A percentile compares a stretch with the other conserved stretches of the same genome.
phyloP scores from a whole-genome alignment of 2,113 vertebrate genomes.

The Struthidea cinerea region DNA sequence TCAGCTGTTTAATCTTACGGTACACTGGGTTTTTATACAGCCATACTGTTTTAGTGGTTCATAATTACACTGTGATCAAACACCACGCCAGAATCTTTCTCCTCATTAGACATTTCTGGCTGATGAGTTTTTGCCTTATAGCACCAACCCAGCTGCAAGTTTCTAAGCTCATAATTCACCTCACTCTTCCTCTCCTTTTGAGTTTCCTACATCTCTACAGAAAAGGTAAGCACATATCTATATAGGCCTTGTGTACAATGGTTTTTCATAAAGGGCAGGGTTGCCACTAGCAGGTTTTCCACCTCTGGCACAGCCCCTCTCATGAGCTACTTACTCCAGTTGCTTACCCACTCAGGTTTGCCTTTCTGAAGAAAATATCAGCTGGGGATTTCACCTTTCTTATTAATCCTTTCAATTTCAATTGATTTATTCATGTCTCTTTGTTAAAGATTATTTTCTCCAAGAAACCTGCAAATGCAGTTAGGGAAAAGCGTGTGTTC shows the following conservation, averaged over 20 bases:
- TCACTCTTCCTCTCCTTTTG: not conserved
- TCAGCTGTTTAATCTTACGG: not conserved
- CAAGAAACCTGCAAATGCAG: not conserved
- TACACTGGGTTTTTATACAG: not conserved
- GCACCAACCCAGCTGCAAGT: not conserved
- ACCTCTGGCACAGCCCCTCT: not conserved
- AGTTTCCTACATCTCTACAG: not conserved
- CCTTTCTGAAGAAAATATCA: not conserved
- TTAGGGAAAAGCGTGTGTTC: not conserved
- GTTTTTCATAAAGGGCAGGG: not conserved
- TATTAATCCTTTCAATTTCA: not conserved
- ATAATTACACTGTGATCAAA: not conserved
- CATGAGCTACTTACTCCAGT: not conserved
- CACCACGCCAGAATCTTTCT: not conserved
- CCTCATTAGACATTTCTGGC: not conserved
- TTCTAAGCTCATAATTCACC: not conserved
- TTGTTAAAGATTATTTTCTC: not conserved
- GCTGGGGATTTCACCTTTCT: not conserved
- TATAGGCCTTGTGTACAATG: accelerated
- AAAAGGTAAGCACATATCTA: not conserved
- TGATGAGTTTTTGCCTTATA: not conserved
- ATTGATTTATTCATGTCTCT: not conserved
- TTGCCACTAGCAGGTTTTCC: not conserved
- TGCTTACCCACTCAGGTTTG: not conserved
- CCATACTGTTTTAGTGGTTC: not conserved